These are phyloP conservation scores for Cygnus atratus DNA, from an alignment of 2,113 vertebrate genomes.

Conservation along the genomic window DNA sequence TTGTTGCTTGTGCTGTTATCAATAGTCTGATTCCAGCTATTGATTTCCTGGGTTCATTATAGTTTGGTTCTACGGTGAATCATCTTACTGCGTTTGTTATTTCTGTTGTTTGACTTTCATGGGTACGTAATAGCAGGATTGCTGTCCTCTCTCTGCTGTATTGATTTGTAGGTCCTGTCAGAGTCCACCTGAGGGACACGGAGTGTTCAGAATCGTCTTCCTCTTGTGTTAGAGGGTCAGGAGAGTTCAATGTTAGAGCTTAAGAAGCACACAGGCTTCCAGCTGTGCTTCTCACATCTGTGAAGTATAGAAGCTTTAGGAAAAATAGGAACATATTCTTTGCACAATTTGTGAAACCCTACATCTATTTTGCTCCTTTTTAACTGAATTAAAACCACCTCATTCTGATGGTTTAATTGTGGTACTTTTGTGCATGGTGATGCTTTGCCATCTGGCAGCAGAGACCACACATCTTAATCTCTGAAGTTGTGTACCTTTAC, in stretches of 20 bases:
- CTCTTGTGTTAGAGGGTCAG: not conserved
- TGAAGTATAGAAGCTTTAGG: not conserved
- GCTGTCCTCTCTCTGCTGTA: not conserved
- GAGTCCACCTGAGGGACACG: accelerated
- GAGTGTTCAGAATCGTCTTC: accelerated
- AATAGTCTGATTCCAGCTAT: not conserved
- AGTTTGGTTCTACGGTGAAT: not conserved
- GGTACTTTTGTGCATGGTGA: not conserved
- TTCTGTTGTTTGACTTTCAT: not conserved
- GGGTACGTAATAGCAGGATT: not conserved
- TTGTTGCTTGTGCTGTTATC: not conserved
- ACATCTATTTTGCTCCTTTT: not conserved
- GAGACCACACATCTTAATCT: not conserved
- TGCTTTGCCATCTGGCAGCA: not conserved
- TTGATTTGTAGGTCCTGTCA: not conserved
- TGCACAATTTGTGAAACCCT: not conserved
- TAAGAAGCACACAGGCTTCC: not conserved
- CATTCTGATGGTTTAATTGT: not conserved
- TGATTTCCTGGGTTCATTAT: not conserved
- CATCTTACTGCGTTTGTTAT: not conserved
- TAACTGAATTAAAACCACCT: not conserved
- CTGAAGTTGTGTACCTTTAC: not conserved
- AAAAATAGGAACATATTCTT: not conserved
- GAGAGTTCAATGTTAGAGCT: not conserved
- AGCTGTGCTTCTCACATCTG: not conserved